Conservation (phyloP, 2,888 invertebrate genomes). For the Parochlus steinenii region DNA sequence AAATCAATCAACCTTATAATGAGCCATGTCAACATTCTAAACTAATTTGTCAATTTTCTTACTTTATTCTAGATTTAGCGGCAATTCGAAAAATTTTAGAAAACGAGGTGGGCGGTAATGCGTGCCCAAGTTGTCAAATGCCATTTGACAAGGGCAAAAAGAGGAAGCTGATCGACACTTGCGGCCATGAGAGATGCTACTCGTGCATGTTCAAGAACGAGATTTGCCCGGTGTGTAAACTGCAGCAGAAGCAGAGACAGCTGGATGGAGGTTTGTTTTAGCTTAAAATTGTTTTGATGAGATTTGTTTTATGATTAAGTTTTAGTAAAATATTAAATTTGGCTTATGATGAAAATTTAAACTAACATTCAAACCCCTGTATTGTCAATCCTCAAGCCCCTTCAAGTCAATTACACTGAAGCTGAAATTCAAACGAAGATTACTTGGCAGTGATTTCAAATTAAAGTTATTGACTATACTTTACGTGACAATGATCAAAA, state of each 20-base stretch:
- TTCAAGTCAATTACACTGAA: too few relatives aligned
- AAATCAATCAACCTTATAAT: too few relatives aligned
- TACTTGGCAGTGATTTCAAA: too few relatives aligned
- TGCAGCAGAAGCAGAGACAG: constrained; percentile 31
- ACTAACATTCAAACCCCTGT: too few relatives aligned
- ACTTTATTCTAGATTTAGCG: constrained; percentile 53
- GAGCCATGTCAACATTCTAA: background rate
- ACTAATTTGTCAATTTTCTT: constrained; percentile 10
- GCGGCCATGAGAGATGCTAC: constrained; percentile 91
- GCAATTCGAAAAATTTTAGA: constrained; percentile 66
- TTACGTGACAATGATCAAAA: too few relatives aligned
- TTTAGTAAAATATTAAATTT: too few relatives aligned
- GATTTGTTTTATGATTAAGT: too few relatives aligned
- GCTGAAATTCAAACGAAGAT: too few relatives aligned
- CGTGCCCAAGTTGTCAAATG: constrained; percentile 77
- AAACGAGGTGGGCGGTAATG: constrained; percentile 49
- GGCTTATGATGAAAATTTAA: too few relatives aligned
- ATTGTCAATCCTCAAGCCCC: too few relatives aligned
- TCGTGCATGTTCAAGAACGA: constrained; percentile 88
- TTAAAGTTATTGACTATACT: too few relatives aligned
- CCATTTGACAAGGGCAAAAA: constrained; percentile 95
- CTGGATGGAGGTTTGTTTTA: constrained; percentile 24
- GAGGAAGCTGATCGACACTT: constrained; percentile 84
- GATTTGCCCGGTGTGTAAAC: constrained; percentile 69
- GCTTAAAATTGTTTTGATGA: too few relatives aligned